A percentile compares a stretch with the other conserved stretches of the same genome.
Conservation (phyloP, 2,113 vertebrate genomes). For the Ardeotis arabs region DNA sequence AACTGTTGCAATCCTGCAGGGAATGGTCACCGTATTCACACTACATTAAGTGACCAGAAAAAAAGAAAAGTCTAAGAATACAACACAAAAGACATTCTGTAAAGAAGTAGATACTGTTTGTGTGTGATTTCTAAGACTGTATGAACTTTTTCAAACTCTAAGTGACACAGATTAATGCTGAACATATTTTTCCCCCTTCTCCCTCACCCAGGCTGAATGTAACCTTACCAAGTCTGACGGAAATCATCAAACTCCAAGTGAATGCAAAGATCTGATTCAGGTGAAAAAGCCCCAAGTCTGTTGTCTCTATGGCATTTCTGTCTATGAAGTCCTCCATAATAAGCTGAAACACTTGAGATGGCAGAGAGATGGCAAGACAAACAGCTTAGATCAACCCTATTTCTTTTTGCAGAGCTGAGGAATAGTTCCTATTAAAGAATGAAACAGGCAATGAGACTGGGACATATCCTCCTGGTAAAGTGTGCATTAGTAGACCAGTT, state of each 20-base stretch:
- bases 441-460: not conserved
- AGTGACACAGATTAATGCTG: not conserved
- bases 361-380: too few species aligned
- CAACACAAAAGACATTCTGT: not conserved
- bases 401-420: not conserved
- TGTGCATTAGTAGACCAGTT: rapidly evolving
- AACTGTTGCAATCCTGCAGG: not conserved
- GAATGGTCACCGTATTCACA: not conserved
- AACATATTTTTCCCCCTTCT: not conserved
- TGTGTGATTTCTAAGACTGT: not conserved
- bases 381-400: not conserved
- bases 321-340: not conserved
- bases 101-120: not conserved
- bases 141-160: not conserved
- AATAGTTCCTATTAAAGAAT: not conserved
- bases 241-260: not conserved
- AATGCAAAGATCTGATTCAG: not conserved
- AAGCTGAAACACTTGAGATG: not conserved
- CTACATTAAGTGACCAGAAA: not conserved
- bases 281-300: not conserved
- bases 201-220: not conserved
- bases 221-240: not conserved
- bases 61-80: not conserved
- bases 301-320: not conserved
- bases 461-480: not conserved